Conservation (phyloP, 1,140 invertebrate genomes). For the Drosophila fuyamai region DNA sequence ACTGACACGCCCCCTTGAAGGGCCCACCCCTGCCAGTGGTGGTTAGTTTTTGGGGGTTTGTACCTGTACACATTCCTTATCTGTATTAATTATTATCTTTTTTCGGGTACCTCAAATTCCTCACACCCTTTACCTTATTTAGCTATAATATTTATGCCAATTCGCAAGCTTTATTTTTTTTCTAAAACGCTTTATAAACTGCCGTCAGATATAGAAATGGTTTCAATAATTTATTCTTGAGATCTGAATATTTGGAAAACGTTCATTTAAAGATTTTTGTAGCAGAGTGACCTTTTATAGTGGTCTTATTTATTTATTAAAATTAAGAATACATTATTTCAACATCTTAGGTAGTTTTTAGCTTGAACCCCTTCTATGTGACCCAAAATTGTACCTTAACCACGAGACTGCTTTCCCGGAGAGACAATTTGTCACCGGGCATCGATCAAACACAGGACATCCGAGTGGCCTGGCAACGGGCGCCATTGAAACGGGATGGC, state of each 20-base stretch:
- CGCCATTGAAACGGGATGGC: conserved; percentile 59
- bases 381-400: neutral
- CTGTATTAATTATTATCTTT: neutral
- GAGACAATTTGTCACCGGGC: conserved; percentile 74
- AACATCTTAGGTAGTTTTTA: neutral
- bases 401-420: conserved; percentile 1
- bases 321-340: neutral
- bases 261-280: too few species aligned
- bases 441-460: conserved; percentile 71
- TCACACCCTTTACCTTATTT: neutral
- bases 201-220: too few species aligned
- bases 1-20: conserved; percentile 12
- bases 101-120: neutral
- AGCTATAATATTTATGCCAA: too few species aligned
- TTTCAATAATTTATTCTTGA: too few species aligned
- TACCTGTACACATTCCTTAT: neutral
- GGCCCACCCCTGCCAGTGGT: neutral
- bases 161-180: too few species aligned
- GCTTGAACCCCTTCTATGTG: neutral
- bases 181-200: too few species aligned
- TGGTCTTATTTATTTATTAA: neutral
- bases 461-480: conserved; percentile 59
- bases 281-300: too few species aligned
- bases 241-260: too few species aligned
- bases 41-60: neutral